A percentile compares a stretch with the other conserved stretches of the same genome.
phyloP scores from a whole-genome alignment of 2,888 invertebrate species.

The Polydrusus pterygomalis region DNA sequence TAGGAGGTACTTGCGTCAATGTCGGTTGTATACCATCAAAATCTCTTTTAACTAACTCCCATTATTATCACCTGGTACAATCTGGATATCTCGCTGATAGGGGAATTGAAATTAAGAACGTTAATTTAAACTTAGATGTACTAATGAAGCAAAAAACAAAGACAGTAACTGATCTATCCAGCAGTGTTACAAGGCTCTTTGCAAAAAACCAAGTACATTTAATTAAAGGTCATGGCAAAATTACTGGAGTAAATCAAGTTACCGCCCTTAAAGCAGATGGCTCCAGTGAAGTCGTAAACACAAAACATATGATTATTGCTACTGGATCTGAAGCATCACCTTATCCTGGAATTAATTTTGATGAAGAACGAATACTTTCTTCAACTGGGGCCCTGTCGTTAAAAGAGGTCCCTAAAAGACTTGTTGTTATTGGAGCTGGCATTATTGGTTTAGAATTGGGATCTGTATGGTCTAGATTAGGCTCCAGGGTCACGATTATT shows the following conservation, averaged over 20 bases:
- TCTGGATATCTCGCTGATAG: constrained; percentile 89
- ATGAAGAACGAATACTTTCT: constrained; percentile 94
- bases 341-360: constrained; percentile 94
- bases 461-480: constrained; percentile 95
- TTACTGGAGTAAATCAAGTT: constrained; percentile 92
- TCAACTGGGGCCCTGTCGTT: constrained; percentile 98
- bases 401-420: constrained; percentile 87
- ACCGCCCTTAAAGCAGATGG: constrained; percentile 89
- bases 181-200: constrained; percentile 97
- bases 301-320: constrained; percentile 98
- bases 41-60: constrained; percentile 95
- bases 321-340: constrained; percentile 99
- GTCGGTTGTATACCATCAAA: constrained; percentile 99
- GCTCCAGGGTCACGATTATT: constrained; percentile 94
- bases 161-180: constrained; percentile 94
- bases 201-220: constrained; percentile 96
- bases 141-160: constrained; percentile 92
- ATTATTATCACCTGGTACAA: constrained; percentile 95
- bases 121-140: constrained; percentile 80
- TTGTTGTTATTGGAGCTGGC: constrained; percentile 98
- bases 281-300: constrained; percentile 84
- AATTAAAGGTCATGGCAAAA: constrained; percentile 89
- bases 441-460: constrained; percentile 99
- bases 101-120: constrained; percentile 81
- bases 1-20: constrained; percentile 99